Base-by-base conservation (phyloP, 2,113 vertebrate genomes). In the Gobiocypris rarus region DNA sequence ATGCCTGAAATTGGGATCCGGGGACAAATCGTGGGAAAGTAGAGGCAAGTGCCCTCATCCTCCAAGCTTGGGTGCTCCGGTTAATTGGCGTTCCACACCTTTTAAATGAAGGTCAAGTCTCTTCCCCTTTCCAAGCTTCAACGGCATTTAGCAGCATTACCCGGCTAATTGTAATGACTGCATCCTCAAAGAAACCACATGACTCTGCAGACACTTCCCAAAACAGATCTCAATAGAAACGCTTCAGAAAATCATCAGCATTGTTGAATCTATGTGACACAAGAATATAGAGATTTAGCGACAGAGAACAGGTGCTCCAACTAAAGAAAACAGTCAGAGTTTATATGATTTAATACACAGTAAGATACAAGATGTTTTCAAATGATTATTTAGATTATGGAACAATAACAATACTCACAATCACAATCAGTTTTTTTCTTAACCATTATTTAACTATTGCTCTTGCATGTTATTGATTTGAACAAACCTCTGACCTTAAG, bases 81-180 rank as follows among this genome's bases (percentile, higher is more conserved):
- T 83, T 90, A 91, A 92, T 90, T 90, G 87, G 80, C 77, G 38
- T 75, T 73, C 75, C 59, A 87, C 91, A 90, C 88, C 88, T 92
- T 88, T 77, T 76, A 88, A 88, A 90, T 84, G 87, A 86, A 88
- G 88, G 89, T 90, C 89, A 92, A 87, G 84, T 87, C 52, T 85
- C 65, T 73, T 87, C 67, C 69, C 59, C 85, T 73, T 48, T 81
- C 77, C 50, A 85, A 83, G 56, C 82, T 83, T 89, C 86, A 89
- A 69, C 9, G 81, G 69, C 82, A 87, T 45, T 90, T 88, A 85
- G 43, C 80, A 81, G 87, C 85, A 88, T 80, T 54, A 89, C 43
- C 56, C 81, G 83, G 89, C 86, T 89, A 89, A 89, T 88, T 78
- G 59, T 65, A 83, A 41, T 73, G 75, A 86, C 58, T 67, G n/a